These are phyloP conservation scores for Ditylenchus dipsaci DNA, from an alignment of 1,140 invertebrate species.

Conservation along the genomic window DNA sequence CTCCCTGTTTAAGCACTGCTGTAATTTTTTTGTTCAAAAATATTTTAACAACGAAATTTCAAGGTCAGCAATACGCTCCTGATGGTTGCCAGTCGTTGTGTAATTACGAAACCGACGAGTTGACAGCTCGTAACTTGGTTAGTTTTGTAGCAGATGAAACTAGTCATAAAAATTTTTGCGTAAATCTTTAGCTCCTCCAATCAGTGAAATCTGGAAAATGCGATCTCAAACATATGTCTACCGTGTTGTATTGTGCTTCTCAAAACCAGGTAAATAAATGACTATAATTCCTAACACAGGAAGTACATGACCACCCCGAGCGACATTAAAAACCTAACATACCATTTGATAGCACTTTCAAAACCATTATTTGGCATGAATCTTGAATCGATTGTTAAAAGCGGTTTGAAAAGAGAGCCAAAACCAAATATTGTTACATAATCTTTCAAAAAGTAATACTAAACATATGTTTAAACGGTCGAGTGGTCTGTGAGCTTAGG, in stretches of 20 bases:
- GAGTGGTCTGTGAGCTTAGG: no score
- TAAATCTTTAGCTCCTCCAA: conserved; percentile 35
- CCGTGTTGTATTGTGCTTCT: conserved; percentile 46
- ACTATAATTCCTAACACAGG: neutral
- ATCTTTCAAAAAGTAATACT: no score
- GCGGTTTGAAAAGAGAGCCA: no score
- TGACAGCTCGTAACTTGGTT: conserved; percentile 44
- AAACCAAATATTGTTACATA: no score
- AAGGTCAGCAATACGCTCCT: conserved; percentile 26
- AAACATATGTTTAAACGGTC: no score
- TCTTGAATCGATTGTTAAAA: conserved; percentile 1
- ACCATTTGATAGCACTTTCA: no score
- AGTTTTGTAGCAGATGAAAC: neutral
- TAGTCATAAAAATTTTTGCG: neutral
- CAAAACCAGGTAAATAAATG: conserved; percentile 36
- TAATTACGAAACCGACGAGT: conserved; percentile 47
- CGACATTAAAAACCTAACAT: no score
- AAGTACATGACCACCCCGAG: no score
- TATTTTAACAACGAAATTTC: neutral
- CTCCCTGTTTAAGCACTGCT: conserved; percentile 34
- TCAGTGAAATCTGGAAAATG: conserved; percentile 43
- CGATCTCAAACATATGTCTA: conserved; percentile 43
- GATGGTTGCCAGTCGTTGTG: conserved; percentile 40
- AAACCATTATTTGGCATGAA: no score
- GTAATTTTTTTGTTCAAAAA: neutral